Conservation (phyloP, 64 coral and sea anemone species). For the Porites australiensis region DNA sequence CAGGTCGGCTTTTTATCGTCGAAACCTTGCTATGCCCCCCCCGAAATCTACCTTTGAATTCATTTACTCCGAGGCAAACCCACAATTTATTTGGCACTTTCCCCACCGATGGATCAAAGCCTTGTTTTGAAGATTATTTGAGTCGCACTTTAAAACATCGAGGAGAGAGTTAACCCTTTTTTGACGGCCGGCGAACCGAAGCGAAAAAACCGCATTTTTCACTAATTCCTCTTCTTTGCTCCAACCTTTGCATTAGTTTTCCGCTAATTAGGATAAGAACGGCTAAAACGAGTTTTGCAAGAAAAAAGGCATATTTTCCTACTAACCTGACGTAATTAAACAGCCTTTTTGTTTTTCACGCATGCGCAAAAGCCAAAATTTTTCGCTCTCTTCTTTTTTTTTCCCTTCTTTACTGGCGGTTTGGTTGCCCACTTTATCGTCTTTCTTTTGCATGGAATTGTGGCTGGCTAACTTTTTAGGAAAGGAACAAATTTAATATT, state of each 20-base stretch:
- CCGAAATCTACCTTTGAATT: slow-evolving; percentile 8
- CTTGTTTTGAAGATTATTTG: neutral
- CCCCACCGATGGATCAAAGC: neutral
- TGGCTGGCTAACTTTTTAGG: neutral
- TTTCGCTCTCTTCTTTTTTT: neutral
- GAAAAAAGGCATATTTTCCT: too few species aligned
- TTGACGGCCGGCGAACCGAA: neutral
- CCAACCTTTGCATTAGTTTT: neutral
- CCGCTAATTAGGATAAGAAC: too few species aligned
- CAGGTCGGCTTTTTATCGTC: slow-evolving; percentile 5
- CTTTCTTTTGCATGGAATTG: neutral
- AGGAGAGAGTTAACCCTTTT: neutral
- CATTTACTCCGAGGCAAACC: neutral
- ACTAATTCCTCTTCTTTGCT: neutral
- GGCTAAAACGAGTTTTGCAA: too few species aligned
- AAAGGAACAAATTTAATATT: too few species aligned
- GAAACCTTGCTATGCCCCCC: neutral
- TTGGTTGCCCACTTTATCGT: neutral
- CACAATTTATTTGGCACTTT: neutral
- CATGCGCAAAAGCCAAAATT: too few species aligned
- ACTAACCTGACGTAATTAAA: too few species aligned
- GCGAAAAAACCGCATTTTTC: neutral
- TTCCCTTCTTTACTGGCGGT: neutral
- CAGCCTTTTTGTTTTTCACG: too few species aligned
- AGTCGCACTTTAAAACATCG: neutral